Conservation (phyloP, 1,140 invertebrate genomes). For the Globodera ellingtonae region DNA sequence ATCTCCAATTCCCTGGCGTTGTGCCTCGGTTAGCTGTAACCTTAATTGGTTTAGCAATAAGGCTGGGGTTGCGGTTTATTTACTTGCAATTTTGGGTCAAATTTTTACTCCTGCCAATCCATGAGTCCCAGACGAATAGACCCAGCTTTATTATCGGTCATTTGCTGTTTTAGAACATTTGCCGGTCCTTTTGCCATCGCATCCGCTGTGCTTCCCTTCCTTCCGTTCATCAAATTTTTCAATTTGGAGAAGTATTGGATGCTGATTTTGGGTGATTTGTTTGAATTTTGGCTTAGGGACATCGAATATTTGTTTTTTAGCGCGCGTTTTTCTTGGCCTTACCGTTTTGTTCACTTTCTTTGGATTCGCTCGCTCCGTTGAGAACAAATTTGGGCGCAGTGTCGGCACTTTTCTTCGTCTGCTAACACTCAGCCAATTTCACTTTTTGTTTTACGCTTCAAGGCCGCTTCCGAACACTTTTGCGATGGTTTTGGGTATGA, state of each 20-base stretch:
- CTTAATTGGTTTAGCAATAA: neutral
- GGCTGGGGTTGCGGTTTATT: neutral
- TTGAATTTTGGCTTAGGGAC: constrained; percentile 1
- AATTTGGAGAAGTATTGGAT: constrained; percentile 82
- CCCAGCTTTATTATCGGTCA: too few relatives aligned
- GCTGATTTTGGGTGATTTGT: constrained; percentile 83
- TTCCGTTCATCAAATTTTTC: constrained; percentile 74
- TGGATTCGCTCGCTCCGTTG: constrained; percentile 74
- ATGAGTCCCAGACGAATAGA: too few relatives aligned
- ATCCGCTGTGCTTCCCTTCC: constrained; percentile 77
- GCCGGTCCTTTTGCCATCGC: constrained; percentile 86
- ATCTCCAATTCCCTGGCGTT: constrained; percentile 94
- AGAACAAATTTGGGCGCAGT: constrained; percentile 77
- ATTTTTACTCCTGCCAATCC: neutral
- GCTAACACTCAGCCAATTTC: constrained; percentile 88
- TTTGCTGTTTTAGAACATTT: constrained; percentile 73
- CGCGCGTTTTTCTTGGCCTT: constrained; percentile 78
- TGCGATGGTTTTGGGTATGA: constrained; percentile 81
- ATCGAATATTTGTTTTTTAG: constrained; percentile 68
- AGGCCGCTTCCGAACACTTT: constrained; percentile 93
- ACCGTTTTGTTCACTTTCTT: constrained; percentile 77
- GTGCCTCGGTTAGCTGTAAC: constrained; percentile 75
- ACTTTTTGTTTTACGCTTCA: constrained; percentile 94
- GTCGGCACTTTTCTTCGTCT: constrained; percentile 81
- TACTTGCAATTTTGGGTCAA: neutral